Evolutionary conservation across 2,888 invertebrate genomes (phyloP).

Genomic region (Clanis bilineata): DNA sequence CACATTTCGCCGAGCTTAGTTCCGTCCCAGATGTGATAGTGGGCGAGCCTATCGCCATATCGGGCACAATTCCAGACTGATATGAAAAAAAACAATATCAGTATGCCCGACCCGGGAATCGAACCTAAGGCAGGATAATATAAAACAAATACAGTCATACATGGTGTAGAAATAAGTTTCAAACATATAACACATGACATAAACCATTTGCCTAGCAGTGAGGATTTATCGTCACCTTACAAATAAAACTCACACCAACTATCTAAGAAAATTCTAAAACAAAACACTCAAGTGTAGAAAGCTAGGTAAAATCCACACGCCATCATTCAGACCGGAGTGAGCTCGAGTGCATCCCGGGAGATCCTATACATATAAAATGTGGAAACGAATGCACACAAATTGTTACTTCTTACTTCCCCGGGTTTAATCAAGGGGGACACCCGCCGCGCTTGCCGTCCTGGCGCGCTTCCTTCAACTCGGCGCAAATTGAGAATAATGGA

Average conservation of each 20-base stretch:
- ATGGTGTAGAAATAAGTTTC: too few species aligned
- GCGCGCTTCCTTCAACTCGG: slow-evolving; percentile 62
- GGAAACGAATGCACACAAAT: slow-evolving; percentile 64
- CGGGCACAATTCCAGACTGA: too few species aligned
- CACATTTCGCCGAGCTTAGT: too few species aligned
- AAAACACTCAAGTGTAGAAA: slow-evolving; percentile 12
- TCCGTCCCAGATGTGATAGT: too few species aligned
- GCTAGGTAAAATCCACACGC: slow-evolving; percentile 8
- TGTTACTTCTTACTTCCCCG: slow-evolving; percentile 70
- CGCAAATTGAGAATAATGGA: slow-evolving; percentile 81
- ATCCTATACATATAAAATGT: slow-evolving; percentile 40
- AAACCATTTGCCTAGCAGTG: too few species aligned
- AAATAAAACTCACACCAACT: not conserved
- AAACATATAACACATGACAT: too few species aligned
- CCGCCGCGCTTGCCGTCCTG: slow-evolving; percentile 65
- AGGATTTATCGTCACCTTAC: not conserved
- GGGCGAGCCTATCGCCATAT: too few species aligned
- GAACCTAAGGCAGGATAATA: too few species aligned
- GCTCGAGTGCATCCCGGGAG: slow-evolving; percentile 55
- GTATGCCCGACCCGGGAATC: too few species aligned
- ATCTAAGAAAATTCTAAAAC: not conserved
- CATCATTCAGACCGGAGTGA: slow-evolving; percentile 25
- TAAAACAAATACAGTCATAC: too few species aligned
- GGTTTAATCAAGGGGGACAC: slow-evolving; percentile 81
- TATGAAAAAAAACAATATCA: too few species aligned